Conservation (phyloP, 2,797 vertebrate species). For the Momotus momota region DNA sequence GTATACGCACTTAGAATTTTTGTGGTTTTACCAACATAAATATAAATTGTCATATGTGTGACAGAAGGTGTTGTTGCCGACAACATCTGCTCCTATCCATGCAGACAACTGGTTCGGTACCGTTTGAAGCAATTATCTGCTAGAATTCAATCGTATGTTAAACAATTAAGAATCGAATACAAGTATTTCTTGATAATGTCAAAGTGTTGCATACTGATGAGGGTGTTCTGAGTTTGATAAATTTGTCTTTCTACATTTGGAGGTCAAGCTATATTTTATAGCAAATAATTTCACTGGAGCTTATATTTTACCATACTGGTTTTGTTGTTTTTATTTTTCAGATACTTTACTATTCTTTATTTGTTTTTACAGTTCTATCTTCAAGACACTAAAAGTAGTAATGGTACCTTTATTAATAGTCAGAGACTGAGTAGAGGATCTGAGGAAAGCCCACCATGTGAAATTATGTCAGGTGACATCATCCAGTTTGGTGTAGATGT, state of each 20-base stretch:
- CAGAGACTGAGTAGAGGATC: slow-evolving; percentile 98
- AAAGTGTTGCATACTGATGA: not conserved
- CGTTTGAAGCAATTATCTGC: not conserved
- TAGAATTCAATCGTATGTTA: not conserved
- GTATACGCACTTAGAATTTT: not conserved
- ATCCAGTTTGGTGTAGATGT: slow-evolving; percentile 99
- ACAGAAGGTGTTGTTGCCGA: not conserved
- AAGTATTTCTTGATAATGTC: not conserved
- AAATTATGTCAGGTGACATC: slow-evolving; percentile 97
- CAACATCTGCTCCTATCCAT: not conserved
- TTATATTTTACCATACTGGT: not conserved
- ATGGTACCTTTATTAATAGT: slow-evolving; percentile 99
- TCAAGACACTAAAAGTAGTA: slow-evolving; percentile 99
- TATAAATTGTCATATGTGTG: not conserved
- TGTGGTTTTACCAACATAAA: not conserved
- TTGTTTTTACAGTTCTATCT: slow-evolving; percentile 91
- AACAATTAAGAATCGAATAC: not conserved
- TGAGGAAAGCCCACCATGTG: slow-evolving; percentile 98
- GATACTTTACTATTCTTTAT: not conserved
- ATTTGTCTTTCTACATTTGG: not conserved
- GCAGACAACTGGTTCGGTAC: not conserved
- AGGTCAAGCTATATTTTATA: not conserved
- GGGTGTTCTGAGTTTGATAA: not conserved
- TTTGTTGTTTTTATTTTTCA: not conserved
- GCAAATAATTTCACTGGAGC: not conserved